Conservation (phyloP, 2,797 vertebrate species). For the Pseudochirops cupreus region DNA sequence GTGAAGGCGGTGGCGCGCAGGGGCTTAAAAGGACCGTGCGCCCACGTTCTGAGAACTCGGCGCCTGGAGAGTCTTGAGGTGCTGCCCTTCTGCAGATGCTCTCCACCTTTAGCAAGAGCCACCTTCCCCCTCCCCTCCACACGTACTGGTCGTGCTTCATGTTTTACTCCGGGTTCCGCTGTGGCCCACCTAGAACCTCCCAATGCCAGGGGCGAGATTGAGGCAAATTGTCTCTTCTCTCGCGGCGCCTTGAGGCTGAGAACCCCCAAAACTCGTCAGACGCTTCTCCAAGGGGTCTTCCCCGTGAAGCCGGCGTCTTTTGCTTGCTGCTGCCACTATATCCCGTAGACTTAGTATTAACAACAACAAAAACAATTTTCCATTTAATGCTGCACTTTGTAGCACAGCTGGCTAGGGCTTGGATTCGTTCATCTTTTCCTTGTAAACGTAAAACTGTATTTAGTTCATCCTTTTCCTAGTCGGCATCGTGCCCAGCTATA, state of each 20-base stretch:
- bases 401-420: background rate
- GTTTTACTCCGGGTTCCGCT: background rate
- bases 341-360: background rate
- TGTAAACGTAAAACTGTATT: background rate
- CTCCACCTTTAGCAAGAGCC: too few relatives aligned
- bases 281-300: background rate
- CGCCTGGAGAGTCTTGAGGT: too few relatives aligned
- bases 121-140: too few relatives aligned
- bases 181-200: background rate
- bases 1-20: background rate
- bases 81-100: background rate
- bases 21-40: background rate
- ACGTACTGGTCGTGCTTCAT: background rate
- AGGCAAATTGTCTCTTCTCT: background rate
- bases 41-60: background rate
- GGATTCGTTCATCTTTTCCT: background rate
- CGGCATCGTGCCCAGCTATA: background rate
- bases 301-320: background rate
- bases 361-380: background rate
- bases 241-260: background rate
- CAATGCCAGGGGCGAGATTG: fast-evolving
- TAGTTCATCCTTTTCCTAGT: background rate
- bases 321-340: too few relatives aligned
- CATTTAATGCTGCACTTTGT: background rate
- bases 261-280: too few relatives aligned